These are phyloP conservation scores for Sycophila sp. DNA, from an alignment of 1,140 invertebrate species.

Conservation along the genomic window DNA sequence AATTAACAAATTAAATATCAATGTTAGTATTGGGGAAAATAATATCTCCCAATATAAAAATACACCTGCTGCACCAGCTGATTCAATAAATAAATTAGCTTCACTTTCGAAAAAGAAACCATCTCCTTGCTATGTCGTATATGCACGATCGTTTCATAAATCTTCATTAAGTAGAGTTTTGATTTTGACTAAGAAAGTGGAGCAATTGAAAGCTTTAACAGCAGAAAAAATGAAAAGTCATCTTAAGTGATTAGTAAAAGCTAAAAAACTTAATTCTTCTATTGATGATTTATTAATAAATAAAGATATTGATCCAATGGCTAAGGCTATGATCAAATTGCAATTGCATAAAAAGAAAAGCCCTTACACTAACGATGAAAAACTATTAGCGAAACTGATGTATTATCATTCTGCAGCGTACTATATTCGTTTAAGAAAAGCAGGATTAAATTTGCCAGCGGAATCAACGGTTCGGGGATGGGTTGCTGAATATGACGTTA, in stretches of 20 bases:
- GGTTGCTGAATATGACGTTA: constrained; percentile 35
- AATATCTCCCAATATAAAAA: no score
- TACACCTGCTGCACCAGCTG: no score
- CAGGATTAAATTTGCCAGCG: constrained; percentile 35
- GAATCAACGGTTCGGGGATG: constrained; percentile 36
- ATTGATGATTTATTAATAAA: background rate
- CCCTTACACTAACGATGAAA: constrained; percentile 15
- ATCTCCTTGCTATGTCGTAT: no score
- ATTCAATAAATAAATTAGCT: no score
- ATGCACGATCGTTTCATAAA: no score
- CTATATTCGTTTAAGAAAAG: constrained; percentile 38
- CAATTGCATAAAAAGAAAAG: constrained; percentile 9
- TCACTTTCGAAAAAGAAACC: no score
- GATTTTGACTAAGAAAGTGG: background rate
- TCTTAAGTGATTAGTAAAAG: no score
- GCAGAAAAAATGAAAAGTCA: no score
- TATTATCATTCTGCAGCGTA: constrained; percentile 44
- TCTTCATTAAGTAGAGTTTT: background rate
- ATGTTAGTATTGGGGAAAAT: no score
- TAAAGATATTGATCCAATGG: background rate
- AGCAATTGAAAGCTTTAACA: background rate
- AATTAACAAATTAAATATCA: no score
- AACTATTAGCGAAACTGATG: constrained; percentile 32
- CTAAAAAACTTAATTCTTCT: background rate
- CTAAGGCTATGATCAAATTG: constrained; percentile 16